These are phyloP conservation scores for Epirrhoe alternata DNA, from an alignment of 2,888 invertebrate species.

Conservation along the genomic window DNA sequence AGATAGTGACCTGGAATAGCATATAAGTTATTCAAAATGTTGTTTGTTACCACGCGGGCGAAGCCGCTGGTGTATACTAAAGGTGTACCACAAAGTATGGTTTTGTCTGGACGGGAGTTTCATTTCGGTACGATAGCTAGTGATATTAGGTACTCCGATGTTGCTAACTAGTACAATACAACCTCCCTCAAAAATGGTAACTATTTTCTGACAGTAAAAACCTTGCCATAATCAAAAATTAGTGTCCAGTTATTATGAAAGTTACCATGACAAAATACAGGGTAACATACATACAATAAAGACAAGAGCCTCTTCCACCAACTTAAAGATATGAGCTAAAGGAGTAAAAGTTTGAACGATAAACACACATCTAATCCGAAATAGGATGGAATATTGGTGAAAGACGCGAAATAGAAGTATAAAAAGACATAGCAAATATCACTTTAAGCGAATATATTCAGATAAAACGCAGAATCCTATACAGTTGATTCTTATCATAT, in stretches of 20 bases:
- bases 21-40: no score
- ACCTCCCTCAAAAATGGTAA: neutral
- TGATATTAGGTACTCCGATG: neutral
- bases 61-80: no score
- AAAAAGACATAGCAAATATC: slow-evolving; percentile 41
- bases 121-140: neutral
- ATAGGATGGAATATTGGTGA: neutral
- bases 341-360: neutral
- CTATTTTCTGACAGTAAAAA: neutral
- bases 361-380: neutral
- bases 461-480: slow-evolving; percentile 26
- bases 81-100: no score
- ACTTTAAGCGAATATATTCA: slow-evolving; percentile 42
- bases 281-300: slow-evolving; percentile 6
- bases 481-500: slow-evolving; percentile 11
- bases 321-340: neutral
- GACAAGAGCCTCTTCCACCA: neutral
- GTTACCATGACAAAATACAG: slow-evolving; percentile 5
- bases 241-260: neutral
- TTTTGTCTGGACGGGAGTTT: neutral
- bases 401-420: slow-evolving; percentile 36
- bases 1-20: no score
- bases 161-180: neutral
- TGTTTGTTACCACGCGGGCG: no score
- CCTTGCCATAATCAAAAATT: neutral